Evolutionary conservation across 2,797 vertebrate species (phyloP).

Genomic region (Urosaurus nigricauda): DNA sequence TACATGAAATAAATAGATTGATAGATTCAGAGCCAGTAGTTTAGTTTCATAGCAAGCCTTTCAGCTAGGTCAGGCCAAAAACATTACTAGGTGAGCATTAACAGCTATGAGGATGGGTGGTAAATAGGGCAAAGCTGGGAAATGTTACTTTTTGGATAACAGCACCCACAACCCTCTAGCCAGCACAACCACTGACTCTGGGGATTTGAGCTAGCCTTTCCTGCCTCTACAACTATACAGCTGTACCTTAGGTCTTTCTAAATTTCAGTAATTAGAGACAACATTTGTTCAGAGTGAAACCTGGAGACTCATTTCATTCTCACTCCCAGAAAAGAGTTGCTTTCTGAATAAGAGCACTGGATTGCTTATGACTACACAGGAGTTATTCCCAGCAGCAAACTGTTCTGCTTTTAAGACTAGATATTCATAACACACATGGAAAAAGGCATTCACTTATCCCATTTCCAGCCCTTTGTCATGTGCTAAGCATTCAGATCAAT

Average conservation of each 20-base stretch:
- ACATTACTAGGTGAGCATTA: not conserved
- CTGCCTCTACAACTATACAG: not conserved
- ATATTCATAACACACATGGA: not conserved
- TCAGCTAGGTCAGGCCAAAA: not conserved
- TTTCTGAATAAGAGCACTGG: not conserved
- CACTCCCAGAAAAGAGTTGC: too few species aligned
- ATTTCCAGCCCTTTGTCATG: conserved; percentile 26
- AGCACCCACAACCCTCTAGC: too few species aligned
- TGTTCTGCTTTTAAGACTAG: conserved; percentile 5
- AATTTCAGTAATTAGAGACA: not conserved
- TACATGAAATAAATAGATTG: not conserved
- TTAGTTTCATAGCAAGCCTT: not conserved
- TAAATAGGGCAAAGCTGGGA: too few species aligned
- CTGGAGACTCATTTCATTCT: not conserved
- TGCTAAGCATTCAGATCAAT: conserved; percentile 2
- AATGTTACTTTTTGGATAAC: too few species aligned
- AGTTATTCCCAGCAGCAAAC: not conserved
- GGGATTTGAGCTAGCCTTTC: not conserved
- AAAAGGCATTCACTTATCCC: not conserved
- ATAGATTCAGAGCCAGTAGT: not conserved
- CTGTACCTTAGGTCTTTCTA: not conserved
- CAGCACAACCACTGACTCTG: not conserved
- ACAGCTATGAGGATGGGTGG: not conserved
- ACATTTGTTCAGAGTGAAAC: not conserved
- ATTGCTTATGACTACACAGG: not conserved